These are phyloP conservation scores for Silurus glanis DNA, from an alignment of 2,113 vertebrate genomes.

Conservation along the genomic window DNA sequence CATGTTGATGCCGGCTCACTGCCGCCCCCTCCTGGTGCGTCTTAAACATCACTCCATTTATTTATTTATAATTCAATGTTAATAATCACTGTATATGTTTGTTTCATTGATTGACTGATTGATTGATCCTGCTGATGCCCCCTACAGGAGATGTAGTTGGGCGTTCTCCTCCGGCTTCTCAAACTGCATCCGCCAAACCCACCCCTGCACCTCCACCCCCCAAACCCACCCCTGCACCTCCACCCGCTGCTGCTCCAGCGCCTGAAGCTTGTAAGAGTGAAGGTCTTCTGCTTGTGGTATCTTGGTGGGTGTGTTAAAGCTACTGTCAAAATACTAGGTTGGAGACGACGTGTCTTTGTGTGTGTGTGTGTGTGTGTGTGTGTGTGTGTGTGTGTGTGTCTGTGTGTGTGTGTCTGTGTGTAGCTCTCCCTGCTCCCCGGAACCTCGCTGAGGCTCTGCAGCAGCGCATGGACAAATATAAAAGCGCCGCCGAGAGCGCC, in stretches of 20 bases:
- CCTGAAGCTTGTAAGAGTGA: slow-evolving; percentile 56
- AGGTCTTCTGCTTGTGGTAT: not conserved
- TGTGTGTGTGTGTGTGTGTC: slow-evolving; percentile 19
- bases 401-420: slow-evolving; percentile 38
- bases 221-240: slow-evolving; percentile 24
- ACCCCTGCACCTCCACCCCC: slow-evolving; percentile 22
- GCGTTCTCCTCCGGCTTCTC: slow-evolving; percentile 46
- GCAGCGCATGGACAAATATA: slow-evolving; percentile 87
- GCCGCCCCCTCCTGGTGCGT: slow-evolving; percentile 82
- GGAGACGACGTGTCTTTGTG: not conserved
- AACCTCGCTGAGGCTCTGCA: slow-evolving; percentile 81
- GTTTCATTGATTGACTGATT: not conserved
- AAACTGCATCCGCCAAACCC: slow-evolving; percentile 55
- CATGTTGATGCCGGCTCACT: slow-evolving; percentile 72
- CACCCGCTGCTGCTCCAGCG: not conserved
- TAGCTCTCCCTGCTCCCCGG: slow-evolving; percentile 75
- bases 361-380: slow-evolving; percentile 25
- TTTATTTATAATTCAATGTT: not conserved
- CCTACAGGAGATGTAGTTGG: slow-evolving; percentile 59
- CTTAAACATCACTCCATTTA: slow-evolving; percentile 17
- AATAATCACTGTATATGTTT: not conserved
- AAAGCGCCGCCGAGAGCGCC: slow-evolving; percentile 77
- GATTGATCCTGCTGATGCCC: not conserved
- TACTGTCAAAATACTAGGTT: not conserved
- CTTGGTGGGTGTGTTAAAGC: not conserved